Conservation (phyloP, 2,113 vertebrate species). For the Muntiacus muntjak region DNA sequence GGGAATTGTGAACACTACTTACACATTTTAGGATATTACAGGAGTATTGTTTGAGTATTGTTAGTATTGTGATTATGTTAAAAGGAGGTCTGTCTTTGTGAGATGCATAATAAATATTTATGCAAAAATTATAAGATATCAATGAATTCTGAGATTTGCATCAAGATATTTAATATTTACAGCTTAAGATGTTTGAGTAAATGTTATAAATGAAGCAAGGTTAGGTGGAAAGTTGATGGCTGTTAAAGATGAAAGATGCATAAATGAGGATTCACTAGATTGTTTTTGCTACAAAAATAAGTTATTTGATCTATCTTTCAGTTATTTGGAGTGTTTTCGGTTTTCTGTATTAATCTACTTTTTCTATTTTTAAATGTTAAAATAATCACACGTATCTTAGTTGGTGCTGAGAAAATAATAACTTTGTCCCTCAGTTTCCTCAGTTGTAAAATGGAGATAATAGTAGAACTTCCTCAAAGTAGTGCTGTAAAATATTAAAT, state of each 20-base stretch:
- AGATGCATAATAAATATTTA: neutral
- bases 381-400: neutral
- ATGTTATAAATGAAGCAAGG: neutral
- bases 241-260: neutral
- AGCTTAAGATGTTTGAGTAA: neutral
- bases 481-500: neutral
- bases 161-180: neutral
- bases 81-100: neutral
- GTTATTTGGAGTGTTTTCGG: neutral
- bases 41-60: neutral
- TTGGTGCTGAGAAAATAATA: neutral
- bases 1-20: neutral
- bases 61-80: neutral
- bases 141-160: neutral
- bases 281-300: neutral
- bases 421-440: neutral
- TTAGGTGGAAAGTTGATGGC: neutral
- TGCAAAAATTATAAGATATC: neutral
- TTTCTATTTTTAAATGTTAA: neutral
- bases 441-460: neutral
- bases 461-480: neutral
- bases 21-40: neutral
- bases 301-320: neutral
- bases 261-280: neutral
- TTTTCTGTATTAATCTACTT: neutral